These are phyloP conservation scores for Melitaea cinxia DNA, from an alignment of 1,140 invertebrate species.

Conservation along the genomic window DNA sequence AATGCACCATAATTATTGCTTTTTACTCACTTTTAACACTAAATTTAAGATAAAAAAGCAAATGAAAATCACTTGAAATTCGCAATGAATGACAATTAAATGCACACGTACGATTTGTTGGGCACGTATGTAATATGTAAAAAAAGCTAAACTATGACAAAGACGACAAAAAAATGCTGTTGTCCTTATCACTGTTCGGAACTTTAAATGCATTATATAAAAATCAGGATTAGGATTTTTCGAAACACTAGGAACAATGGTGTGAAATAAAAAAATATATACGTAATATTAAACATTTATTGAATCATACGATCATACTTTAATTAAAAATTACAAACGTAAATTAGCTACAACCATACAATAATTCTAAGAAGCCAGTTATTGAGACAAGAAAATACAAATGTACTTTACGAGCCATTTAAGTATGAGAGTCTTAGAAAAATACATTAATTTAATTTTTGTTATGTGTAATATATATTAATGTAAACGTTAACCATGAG, in stretches of 20 bases:
- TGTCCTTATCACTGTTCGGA: too few relatives aligned
- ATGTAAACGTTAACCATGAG: neutral
- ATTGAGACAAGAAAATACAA: neutral
- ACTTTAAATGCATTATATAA: too few relatives aligned
- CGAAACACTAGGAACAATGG: neutral
- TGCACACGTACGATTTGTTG: too few relatives aligned
- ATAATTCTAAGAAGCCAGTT: neutral
- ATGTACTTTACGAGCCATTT: neutral
- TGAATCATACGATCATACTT: constrained; percentile 4
- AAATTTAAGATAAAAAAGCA: too few relatives aligned
- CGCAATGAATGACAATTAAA: too few relatives aligned
- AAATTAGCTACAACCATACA: neutral
- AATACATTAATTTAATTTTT: constrained; percentile 2
- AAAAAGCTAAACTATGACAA: too few relatives aligned
- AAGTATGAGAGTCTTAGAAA: neutral
- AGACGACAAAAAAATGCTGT: too few relatives aligned
- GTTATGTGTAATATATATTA: neutral
- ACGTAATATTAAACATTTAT: constrained; percentile 6
- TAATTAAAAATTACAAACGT: neutral
- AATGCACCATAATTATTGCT: too few relatives aligned
- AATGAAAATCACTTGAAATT: too few relatives aligned
- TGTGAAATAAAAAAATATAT: neutral
- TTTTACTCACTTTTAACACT: too few relatives aligned
- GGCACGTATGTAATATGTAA: too few relatives aligned
- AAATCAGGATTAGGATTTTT: too few relatives aligned